A percentile compares a stretch with the other conserved stretches of the same genome.
Evolutionary conservation across 2,113 vertebrate species (phyloP).

Genomic region (Tretioscincus oriximinensis): DNA sequence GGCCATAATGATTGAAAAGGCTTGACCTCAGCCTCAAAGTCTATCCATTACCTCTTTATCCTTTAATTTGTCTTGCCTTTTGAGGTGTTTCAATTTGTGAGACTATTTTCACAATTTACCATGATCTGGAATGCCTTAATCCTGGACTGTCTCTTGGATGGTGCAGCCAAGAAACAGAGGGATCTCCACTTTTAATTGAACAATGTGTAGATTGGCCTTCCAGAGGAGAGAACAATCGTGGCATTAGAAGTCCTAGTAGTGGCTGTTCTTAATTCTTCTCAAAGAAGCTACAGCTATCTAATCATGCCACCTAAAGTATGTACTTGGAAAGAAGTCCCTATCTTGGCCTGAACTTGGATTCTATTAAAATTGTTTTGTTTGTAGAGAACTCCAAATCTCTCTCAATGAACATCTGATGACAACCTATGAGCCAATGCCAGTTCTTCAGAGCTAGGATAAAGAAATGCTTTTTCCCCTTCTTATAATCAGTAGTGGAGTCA

Average conservation of each 20-base stretch:
- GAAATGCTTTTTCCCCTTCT: background rate
- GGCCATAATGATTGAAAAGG: too few relatives aligned
- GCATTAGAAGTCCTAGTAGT: background rate
- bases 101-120: background rate
- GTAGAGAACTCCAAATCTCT: background rate
- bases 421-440: background rate
- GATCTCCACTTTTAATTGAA: background rate
- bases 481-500: constrained; percentile 1
- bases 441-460: background rate
- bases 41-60: too few relatives aligned
- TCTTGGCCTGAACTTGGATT: background rate
- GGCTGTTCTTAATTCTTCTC: background rate
- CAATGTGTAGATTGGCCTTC: background rate
- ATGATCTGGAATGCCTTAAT: background rate
- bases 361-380: constrained; percentile 2
- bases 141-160: constrained; percentile 24
- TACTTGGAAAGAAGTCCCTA: background rate
- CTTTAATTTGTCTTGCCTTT: background rate
- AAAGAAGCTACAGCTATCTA: background rate
- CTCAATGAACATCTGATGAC: background rate
- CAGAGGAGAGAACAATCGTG: background rate
- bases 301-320: too few relatives aligned
- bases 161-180: constrained; percentile 1
- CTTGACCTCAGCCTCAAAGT: too few relatives aligned
- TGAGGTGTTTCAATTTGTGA: background rate